phyloP scores from a whole-genome alignment of 2,113 vertebrate species.

The Semnornis frantzii region DNA sequence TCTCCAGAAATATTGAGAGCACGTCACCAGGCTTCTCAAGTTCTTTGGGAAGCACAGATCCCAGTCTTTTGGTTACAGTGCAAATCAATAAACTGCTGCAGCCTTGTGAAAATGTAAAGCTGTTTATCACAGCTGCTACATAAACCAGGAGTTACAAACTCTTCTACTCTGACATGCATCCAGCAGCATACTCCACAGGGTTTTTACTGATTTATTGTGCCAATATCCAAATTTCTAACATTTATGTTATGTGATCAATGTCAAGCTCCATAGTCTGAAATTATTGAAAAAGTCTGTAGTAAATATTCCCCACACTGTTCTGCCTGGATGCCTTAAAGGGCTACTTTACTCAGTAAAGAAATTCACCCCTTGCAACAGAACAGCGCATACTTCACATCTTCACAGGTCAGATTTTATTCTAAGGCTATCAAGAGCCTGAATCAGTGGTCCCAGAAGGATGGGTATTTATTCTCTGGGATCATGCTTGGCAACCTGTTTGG shows the following conservation, averaged over 20 bases:
- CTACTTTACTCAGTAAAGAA: not conserved
- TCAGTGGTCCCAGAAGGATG: not conserved
- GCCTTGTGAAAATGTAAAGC: not conserved
- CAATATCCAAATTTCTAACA: not conserved
- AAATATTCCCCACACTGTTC: not conserved
- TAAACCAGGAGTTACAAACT: conserved; percentile 4
- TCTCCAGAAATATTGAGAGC: not conserved
- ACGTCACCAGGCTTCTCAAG: not conserved
- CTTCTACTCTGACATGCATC: not conserved
- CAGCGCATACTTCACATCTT: not conserved
- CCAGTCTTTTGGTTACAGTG: not conserved
- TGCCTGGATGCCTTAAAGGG: not conserved
- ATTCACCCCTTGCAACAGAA: not conserved
- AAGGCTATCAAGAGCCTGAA: not conserved
- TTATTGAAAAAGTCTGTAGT: not conserved
- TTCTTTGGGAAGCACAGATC: not conserved
- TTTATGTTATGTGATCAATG: not conserved
- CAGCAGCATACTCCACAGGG: not conserved
- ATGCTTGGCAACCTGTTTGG: not conserved
- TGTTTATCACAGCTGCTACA: not conserved
- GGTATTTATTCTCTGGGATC: not conserved
- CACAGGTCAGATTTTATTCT: not conserved
- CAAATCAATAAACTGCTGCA: not conserved
- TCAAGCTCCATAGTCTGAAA: not conserved
- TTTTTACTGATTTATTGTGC: not conserved